Evolutionary conservation across 2,888 invertebrate species (phyloP).

Genomic region (Thera obeliscata): DNA sequence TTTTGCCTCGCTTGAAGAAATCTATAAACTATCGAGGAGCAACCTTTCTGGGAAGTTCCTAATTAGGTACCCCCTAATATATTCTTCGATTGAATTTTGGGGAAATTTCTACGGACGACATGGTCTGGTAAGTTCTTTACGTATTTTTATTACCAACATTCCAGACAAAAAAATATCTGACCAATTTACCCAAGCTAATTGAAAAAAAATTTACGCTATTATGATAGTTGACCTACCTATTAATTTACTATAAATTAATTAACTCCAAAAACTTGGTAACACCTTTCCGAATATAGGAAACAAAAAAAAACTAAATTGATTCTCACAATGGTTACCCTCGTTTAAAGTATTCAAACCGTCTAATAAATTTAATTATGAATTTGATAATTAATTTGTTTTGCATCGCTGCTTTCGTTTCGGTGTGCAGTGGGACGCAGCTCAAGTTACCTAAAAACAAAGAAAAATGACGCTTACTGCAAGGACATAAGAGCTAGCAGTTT

Average conservation of each 20-base stretch:
- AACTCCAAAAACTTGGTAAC: slow-evolving; percentile 32
- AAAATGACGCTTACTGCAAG: too few species aligned
- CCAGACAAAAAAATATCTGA: background rate
- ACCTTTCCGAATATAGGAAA: slow-evolving; percentile 29
- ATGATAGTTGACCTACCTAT: slow-evolving; percentile 20
- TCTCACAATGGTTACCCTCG: slow-evolving; percentile 33
- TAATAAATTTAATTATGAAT: slow-evolving; percentile 73
- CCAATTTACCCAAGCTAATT: slow-evolving; percentile 8
- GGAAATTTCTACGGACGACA: too few species aligned
- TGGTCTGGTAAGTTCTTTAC: too few species aligned
- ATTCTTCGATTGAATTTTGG: too few species aligned
- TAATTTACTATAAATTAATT: slow-evolving; percentile 33
- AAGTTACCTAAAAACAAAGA: too few species aligned
- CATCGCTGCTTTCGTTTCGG: slow-evolving; percentile 47
- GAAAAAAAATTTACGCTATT: slow-evolving; percentile 6
- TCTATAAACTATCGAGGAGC: too few species aligned
- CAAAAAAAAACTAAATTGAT: slow-evolving; percentile 38
- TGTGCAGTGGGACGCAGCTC: too few species aligned
- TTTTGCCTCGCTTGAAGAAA: too few species aligned
- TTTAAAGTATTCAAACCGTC: slow-evolving; percentile 38
- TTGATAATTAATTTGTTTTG: slow-evolving; percentile 69
- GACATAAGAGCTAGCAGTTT: too few species aligned
- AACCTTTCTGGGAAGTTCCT: too few species aligned
- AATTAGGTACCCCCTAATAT: too few species aligned
- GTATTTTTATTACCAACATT: background rate